Evolutionary conservation across 2,888 invertebrate species (phyloP).

Genomic region (Ditula angustiorana): DNA sequence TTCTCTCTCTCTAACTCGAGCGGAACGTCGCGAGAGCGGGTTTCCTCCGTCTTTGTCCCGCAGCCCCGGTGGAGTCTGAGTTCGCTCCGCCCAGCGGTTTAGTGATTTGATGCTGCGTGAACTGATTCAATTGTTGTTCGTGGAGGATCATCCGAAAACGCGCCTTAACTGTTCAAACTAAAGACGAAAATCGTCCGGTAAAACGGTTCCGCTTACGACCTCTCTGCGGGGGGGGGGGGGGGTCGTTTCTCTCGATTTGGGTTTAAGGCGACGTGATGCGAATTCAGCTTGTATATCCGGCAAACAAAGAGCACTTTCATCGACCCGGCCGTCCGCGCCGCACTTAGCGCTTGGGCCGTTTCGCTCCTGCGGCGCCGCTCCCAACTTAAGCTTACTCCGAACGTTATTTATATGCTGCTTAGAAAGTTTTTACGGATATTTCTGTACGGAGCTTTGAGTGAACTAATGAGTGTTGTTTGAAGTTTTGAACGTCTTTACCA

Average conservation of each 20-base stretch:
- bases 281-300: conserved; percentile 82
- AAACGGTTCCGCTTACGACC: conserved; percentile 79
- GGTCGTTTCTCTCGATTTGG: conserved; percentile 84
- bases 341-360: conserved; percentile 69
- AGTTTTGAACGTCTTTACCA: conserved; percentile 65
- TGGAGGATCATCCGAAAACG: conserved; percentile 70
- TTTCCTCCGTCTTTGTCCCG: conserved; percentile 72
- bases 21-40: conserved; percentile 52
- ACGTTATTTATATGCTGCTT: conserved; percentile 81
- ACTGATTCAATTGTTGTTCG: conserved; percentile 84
- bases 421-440: conserved; percentile 77
- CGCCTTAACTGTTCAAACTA: conserved; percentile 77
- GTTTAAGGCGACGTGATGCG: conserved; percentile 84
- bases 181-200: conserved; percentile 82
- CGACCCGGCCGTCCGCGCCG: conserved; percentile 70
- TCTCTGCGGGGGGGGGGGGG: conserved; percentile 78
- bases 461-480: conserved; percentile 74
- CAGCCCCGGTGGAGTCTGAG: conserved; percentile 80
- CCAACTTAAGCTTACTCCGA: conserved; percentile 77
- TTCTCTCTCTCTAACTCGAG: conserved; percentile 69
- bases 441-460: conserved; percentile 61
- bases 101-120: conserved; percentile 86
- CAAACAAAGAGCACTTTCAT: conserved; percentile 80
- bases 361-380: conserved; percentile 53
- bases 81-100: conserved; percentile 85